Conservation (phyloP, 2,888 invertebrate genomes). For the Osmoderma eremita region DNA sequence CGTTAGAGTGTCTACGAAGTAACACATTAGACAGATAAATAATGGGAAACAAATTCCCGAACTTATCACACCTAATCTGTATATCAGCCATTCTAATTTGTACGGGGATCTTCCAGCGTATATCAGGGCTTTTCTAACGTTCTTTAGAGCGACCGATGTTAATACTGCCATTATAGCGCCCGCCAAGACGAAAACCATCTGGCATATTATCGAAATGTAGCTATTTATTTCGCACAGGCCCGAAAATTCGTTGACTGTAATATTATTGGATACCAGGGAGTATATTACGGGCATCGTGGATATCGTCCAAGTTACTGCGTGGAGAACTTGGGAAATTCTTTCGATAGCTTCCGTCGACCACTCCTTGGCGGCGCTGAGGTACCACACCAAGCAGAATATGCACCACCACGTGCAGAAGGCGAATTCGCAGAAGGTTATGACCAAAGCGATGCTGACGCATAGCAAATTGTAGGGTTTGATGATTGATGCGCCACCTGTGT, state of each 20-base stretch:
- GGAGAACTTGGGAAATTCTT: slow-evolving; percentile 85
- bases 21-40: slow-evolving; percentile 75
- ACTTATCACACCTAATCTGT: slow-evolving; percentile 82
- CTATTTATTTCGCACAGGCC: slow-evolving; percentile 80
- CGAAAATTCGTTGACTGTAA: slow-evolving; percentile 82
- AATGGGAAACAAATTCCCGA: slow-evolving; percentile 80
- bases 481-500: slow-evolving; percentile 40
- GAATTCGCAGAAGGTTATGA: slow-evolving; percentile 74
- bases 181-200: slow-evolving; percentile 61
- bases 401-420: slow-evolving; percentile 90
- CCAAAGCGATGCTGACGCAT: slow-evolving; percentile 55
- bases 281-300: slow-evolving; percentile 87
- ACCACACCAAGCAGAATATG: slow-evolving; percentile 88
- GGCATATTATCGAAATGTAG: slow-evolving; percentile 51
- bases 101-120: slow-evolving; percentile 69
- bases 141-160: slow-evolving; percentile 80
- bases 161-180: slow-evolving; percentile 78
- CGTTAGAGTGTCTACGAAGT: slow-evolving; percentile 54
- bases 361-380: slow-evolving; percentile 88
- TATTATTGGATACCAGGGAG: slow-evolving; percentile 79
- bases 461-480: slow-evolving; percentile 45
- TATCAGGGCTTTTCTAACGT: slow-evolving; percentile 72
- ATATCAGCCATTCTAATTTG: slow-evolving; percentile 74
- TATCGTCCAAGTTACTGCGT: slow-evolving; percentile 88
- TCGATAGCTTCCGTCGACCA: slow-evolving; percentile 94